Base-by-base conservation (phyloP, 23 tunicate genomes). In the Halocynthia aurantium region DNA sequence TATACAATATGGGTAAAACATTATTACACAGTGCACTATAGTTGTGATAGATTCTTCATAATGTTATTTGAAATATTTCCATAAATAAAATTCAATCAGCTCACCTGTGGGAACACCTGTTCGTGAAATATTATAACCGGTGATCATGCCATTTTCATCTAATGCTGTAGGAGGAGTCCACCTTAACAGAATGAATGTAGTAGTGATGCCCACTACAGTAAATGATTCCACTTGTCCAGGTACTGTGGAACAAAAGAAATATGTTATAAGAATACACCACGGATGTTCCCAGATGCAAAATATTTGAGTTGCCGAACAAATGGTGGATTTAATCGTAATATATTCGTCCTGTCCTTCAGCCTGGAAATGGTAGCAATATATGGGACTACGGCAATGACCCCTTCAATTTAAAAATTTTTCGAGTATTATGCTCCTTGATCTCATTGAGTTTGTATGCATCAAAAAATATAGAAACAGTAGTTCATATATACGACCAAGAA, bases 151-250 rank as follows among this genome's bases (percentile, higher is more conserved):
- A 56, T 74, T 74, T 54, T 56, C 64, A 17, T 74, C 78, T 7
- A 74, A 50, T n/a, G 22, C 11, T 19, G 78, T 8, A 20, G 78
- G 78, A 8, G 64, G 50, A 10, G 63, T 56, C 78, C 78, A 74
- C 44, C 44, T 31, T 31, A 31, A 31, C 44, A 31, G 44, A 12
- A 64, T 18, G 56, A 74, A 53, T 54, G 22, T 56, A 17, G 62
- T 2, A 74, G 78, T 52, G n/a, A 7, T 63, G 18, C 21, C 2
- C 31, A 5, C 78, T 22, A 6, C 55, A 8, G 61, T 18, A n/a
- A 74, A 74, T 11, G 62, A 8, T 8, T 0, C 63, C 5, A 49
- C 31, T 10, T n/a, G 6, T 18, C 78, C 78, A 55, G 78, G 78
- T 54, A 64, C 78, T 74, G 76, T 40, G 5, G 6, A 21, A 72